phyloP scores from a whole-genome alignment of 1,140 invertebrate genomes.

The Saccostrea glomerata region DNA sequence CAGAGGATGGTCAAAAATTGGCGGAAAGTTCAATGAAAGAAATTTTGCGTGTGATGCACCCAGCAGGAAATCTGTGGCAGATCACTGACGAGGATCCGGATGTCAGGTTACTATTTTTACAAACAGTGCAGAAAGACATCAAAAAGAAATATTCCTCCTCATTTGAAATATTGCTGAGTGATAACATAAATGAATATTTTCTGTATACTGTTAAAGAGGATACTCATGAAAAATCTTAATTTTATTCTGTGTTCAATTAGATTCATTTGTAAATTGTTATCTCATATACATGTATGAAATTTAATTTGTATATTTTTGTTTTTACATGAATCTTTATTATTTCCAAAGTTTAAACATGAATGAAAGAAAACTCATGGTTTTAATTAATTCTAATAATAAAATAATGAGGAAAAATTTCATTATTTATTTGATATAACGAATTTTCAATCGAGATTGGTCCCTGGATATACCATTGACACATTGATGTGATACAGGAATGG shows the following conservation, averaged over 20 bases:
- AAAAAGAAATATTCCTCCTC: not conserved
- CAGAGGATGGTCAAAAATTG: conserved; percentile 50
- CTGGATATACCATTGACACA: too few relatives aligned
- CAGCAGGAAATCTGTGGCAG: conserved; percentile 62
- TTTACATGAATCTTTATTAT: too few relatives aligned
- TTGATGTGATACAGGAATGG: too few relatives aligned
- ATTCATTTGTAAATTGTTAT: too few relatives aligned
- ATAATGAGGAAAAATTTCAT: too few relatives aligned
- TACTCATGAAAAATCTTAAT: not conserved
- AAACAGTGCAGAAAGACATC: conserved; percentile 9
- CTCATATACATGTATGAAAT: too few relatives aligned
- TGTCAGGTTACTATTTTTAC: conserved; percentile 56
- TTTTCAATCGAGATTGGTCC: too few relatives aligned
- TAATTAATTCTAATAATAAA: too few relatives aligned
- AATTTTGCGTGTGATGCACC: conserved; percentile 52
- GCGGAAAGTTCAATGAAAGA: conserved; percentile 58
- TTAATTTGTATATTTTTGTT: too few relatives aligned
- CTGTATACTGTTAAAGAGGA: conserved; percentile 15
- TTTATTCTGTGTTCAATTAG: not conserved
- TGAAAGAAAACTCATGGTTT: too few relatives aligned
- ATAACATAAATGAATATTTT: conserved; percentile 16
- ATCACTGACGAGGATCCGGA: conserved; percentile 74
- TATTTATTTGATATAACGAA: too few relatives aligned
- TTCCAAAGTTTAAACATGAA: too few relatives aligned
- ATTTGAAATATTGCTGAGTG: conserved; percentile 13